Percentiles rank a stretch among this genome's conserved stretches.
Conservation (phyloP, 2,797 vertebrate genomes). For the Phrynocephalus forsythii region DNA sequence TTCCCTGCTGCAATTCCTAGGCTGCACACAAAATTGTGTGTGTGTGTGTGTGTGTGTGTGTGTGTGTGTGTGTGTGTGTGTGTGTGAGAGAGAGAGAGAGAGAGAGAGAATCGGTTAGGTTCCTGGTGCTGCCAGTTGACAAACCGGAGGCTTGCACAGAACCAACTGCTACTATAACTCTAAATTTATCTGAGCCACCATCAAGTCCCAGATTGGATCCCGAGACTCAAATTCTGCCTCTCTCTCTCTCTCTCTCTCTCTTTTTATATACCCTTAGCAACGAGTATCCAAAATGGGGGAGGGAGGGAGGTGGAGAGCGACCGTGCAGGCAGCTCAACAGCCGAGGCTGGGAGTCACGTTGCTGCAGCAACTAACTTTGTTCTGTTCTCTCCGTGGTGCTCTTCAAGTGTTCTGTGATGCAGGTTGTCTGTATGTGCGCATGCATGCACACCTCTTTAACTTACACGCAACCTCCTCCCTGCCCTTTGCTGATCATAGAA, state of each 20-base stretch:
- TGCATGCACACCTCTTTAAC: too few species aligned
- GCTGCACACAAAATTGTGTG: neutral
- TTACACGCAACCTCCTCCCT: too few species aligned
- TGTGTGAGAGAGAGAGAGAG: too few species aligned
- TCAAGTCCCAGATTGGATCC: slow-evolving; percentile 34
- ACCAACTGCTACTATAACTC: slow-evolving; percentile 24
- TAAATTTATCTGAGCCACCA: neutral
- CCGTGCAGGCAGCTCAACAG: neutral
- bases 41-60: too few species aligned
- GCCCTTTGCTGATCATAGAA: neutral
- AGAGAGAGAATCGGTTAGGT: neutral
- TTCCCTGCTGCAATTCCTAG: neutral
- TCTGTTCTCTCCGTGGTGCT: neutral
- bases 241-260: neutral
- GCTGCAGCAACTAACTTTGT: neutral
- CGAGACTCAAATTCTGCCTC: neutral
- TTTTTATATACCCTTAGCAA: slow-evolving; percentile 29
- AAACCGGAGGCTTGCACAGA: slow-evolving; percentile 12
- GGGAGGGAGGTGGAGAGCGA: neutral
- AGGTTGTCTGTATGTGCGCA: too few species aligned
- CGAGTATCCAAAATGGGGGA: slow-evolving; percentile 22
- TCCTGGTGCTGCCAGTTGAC: neutral
- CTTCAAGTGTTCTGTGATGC: neutral
- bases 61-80: neutral
- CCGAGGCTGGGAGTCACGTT: neutral